Evolutionary conservation across 2,797 vertebrate species (phyloP).

Genomic region (Gorsachius magnificus): DNA sequence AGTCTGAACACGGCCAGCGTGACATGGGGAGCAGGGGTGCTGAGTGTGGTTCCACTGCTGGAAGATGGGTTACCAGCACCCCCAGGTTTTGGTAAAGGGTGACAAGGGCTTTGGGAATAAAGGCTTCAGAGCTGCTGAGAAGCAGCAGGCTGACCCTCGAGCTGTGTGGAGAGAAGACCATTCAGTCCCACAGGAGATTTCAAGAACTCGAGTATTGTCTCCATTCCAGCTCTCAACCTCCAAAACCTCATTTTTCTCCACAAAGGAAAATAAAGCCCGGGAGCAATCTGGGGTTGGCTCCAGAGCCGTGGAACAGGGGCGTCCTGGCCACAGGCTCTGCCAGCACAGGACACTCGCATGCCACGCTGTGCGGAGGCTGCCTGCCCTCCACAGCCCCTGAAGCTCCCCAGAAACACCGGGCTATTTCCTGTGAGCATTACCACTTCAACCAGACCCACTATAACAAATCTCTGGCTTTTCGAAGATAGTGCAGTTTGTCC

Average conservation of each 20-base stretch:
- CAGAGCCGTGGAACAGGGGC: background rate
- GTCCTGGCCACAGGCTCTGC: background rate
- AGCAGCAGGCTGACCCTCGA: background rate
- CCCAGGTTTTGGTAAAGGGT: background rate
- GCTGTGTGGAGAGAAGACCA: background rate
- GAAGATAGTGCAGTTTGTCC: background rate
- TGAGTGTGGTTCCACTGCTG: background rate
- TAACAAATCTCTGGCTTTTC: background rate
- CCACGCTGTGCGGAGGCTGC: background rate
- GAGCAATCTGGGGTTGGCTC: background rate
- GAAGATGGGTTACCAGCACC: background rate
- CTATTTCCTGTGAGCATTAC: accelerated
- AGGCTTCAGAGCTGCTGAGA: background rate
- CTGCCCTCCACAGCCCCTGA: background rate
- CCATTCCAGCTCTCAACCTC: background rate
- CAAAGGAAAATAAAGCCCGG: background rate
- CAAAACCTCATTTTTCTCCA: background rate
- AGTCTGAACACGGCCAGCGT: accelerated
- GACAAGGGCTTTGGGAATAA: background rate
- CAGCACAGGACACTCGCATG: background rate
- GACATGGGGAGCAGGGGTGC: background rate
- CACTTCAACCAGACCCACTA: background rate
- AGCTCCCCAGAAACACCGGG: background rate
- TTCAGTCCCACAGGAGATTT: background rate
- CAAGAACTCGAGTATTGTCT: background rate